Evolutionary conservation across 2,113 vertebrate species (phyloP), one percentile per base, ranked within the genome.

Genomic region (Bubalus kerabau): DNA sequence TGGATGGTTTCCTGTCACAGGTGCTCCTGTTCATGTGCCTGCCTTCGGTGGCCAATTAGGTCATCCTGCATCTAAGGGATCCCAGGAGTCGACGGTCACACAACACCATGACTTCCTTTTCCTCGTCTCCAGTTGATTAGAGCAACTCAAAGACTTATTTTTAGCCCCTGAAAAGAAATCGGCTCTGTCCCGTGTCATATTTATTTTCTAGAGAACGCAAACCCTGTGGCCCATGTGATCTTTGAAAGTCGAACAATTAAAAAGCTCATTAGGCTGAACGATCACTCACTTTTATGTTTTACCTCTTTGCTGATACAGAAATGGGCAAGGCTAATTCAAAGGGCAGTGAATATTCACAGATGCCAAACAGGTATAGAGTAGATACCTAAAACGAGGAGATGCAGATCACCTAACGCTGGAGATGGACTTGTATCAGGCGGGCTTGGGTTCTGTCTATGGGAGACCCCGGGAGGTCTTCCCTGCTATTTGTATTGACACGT

Each of bases 101-200:
- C 8, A 3, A 21, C 3, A 11, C 54, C 6, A 23, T 3, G 32
- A n/a, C 21, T 43, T 76, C 16, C 76, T 54, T 43, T 11, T 54
- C 59, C 30, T 91, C 14, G 9, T 60, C 24, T 93, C 23, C 32
- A 59, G 50, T 28, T 71, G 46, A n/a, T 32, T 8, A 46, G 52
- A 88, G 40, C 48, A 74, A 93, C 40, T 94, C 50, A 62, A 14
- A 21, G 46, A 48, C 95, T 96, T 78, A 56, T 14, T 83, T 94
- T 80, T 32, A 52, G 48, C 12, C 64, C 7, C 54, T 28, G 30
- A 60, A 87, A 74, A 57, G 15, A 67, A 88, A 84, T n/a, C 19
- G 57, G 17, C 94, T 85, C 93, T 97, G 78, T 60, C 67, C 9
- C 21, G 5, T 23, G 83, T 74, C n/a, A 6, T 57, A 64, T 67